These are phyloP conservation scores for Dromius quadrimaculatus DNA, from an alignment of 2,888 invertebrate species.

Conservation along the genomic window DNA sequence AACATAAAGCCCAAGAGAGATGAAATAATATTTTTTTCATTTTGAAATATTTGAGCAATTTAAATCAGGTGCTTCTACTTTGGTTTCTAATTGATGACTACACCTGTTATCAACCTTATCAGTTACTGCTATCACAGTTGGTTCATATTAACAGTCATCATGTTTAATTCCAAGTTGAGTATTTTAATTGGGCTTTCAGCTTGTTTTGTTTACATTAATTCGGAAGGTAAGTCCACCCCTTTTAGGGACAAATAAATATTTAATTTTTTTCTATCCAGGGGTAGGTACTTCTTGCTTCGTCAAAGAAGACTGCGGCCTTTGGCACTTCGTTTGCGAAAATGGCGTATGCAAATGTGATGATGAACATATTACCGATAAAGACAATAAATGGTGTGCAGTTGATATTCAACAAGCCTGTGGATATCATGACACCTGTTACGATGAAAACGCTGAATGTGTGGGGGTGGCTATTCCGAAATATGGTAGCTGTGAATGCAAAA, in stretches of 20 bases:
- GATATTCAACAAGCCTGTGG: constrained; percentile 9
- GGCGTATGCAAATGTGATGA: constrained; percentile 20
- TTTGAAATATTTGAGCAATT: too few relatives aligned
- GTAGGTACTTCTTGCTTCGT: constrained; percentile 15
- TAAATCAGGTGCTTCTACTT: too few relatives aligned
- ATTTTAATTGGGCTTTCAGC: constrained; percentile 8
- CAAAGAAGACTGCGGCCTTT: background rate
- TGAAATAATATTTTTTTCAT: too few relatives aligned
- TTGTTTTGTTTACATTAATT: constrained; percentile 4
- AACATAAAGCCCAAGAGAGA: too few relatives aligned
- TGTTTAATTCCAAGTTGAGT: constrained; percentile 15
- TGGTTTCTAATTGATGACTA: too few relatives aligned
- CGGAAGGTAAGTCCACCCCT: constrained; percentile 24
- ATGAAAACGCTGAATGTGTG: constrained; percentile 17
- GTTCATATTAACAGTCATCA: constrained; percentile 4
- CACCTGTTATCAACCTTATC: too few relatives aligned
- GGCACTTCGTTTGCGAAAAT: constrained; percentile 17
- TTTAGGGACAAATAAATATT: too few relatives aligned
- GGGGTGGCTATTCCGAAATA: constrained; percentile 11
- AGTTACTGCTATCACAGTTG: too few relatives aligned
- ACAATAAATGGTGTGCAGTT: constrained; percentile 24
- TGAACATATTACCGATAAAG: constrained; percentile 8
- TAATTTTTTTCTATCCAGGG: background rate
- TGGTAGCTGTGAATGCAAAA: constrained; percentile 15
- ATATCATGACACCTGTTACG: constrained; percentile 10